Evolutionary conservation across 2,797 vertebrate genomes (phyloP), one percentile per base, ranked within the genome.

Genomic region (Salmo trutta): DNA sequence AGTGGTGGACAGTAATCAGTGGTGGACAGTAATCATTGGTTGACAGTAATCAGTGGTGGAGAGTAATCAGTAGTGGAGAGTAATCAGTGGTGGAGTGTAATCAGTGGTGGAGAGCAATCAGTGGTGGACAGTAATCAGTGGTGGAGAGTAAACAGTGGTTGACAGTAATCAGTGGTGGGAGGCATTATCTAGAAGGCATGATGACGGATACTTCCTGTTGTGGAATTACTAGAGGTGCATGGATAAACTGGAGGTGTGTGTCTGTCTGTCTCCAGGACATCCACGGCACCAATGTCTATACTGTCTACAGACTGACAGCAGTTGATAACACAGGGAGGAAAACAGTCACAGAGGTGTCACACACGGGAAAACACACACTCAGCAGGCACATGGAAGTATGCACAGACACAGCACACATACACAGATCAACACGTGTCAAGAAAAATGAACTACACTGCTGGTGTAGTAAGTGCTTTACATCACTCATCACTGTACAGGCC

Each of bases 351-450:
- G 36, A 36, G 12, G 6, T 16, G 47, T 21, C 59, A 33, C 41
- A 75, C 73, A 62, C 21, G 36, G 31, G 59, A 27, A 75, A 51
- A 76, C 74, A 75, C 62, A 75, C 65, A 76, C 64, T 21, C 17
- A 69, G 17, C 68, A 41, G 16, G 27, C 33, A 16, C 33, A 36
- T n/a, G 67, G 16, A 69, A 16, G 36, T 17, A n/a, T 31, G 36
- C 16, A 29, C 21, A 31, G 24, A 41, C 67, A 36, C 17, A 36
- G 41, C 29, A 53, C 21, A 71, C 12, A 53, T 2, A 71, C 31
- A 41, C 36, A n/a, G 19, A 68, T 29, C 14, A 16, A 68, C 68
- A 70, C 19, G 56, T 59, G 56, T 21, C 56, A 59, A n/a, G n/a
- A 7, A 21, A 59, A 59, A n/a, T 7, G 0, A 21, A 4, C 21